Base-by-base conservation (phyloP, 2,797 vertebrate genomes). In the Alauda arvensis region DNA sequence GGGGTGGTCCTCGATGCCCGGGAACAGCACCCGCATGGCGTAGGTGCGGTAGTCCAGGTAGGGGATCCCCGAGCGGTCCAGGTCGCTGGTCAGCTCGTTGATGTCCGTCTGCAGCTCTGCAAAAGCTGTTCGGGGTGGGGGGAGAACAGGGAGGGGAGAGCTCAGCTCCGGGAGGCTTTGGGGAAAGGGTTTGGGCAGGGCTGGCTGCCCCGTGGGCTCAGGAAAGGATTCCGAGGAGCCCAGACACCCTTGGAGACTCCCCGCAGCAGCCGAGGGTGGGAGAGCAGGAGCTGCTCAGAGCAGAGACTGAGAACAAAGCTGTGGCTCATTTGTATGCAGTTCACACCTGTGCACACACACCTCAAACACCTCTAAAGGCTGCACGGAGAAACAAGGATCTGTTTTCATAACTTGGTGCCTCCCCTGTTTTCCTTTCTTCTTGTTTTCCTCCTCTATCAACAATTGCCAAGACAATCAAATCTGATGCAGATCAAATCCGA, bases 11-110 rank as follows among this genome's bases (percentile, higher is more conserved):
- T 99, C 99, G 2, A 99, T 99, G 92, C 99, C 99, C 0, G 99
- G 99, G 93, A 99, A 99, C 3, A 99, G 97, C n/a, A 99, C 99
- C 57, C 99, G 94, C 98, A 99, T 99, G 87, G 98, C 97, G 2
- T 99, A 99, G 2, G 98, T 99, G 31, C 98, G 97, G 29, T 99
- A 99, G 93, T 99, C 98, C 55, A 99, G 97, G 96, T 98, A 98
- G 1, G 99, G 99, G 91, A 99, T 99, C 40, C 99, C 99, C 0
- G 98, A 98, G 84, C 98, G 97, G 95, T 99, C 99, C 95, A 99
- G 97, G 92, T 99, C 99, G 0, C 98, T 99, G 86, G 99, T 99
- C 88, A 99, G 87, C 95, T 99, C 99, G 5, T 99, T 99, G 96
- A 98, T 98, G 87, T 98, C 97, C 0, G 97, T 98, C 95, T 98